Evolutionary conservation across 2,797 vertebrate species (phyloP).

Genomic region (Siniperca undulata): DNA sequence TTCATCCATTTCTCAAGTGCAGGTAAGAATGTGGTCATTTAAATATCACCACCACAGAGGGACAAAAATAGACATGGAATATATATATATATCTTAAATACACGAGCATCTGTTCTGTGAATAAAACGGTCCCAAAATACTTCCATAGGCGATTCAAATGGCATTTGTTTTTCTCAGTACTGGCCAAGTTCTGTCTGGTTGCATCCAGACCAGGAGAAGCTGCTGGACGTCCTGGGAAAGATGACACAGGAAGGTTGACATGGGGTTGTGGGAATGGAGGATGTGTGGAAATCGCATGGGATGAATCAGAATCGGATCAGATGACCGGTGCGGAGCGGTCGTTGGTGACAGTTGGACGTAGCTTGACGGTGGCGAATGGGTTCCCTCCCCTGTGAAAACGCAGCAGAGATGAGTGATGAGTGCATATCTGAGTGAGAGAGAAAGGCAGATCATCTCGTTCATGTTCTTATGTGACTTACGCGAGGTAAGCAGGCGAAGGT

Average conservation of each 20-base stretch:
- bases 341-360: constrained; percentile 96
- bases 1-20: constrained; percentile 59
- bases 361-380: constrained; percentile 94
- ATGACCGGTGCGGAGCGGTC: constrained; percentile 94
- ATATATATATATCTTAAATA: constrained; percentile 65
- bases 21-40: constrained; percentile 54
- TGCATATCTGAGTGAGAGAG: background rate
- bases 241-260: constrained; percentile 20
- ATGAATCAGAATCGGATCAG: constrained; percentile 61
- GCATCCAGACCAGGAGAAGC: constrained; percentile 27
- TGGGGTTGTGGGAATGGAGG: background rate
- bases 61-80: constrained; percentile 62
- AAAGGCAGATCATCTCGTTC: background rate
- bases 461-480: constrained; percentile 83
- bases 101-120: constrained; percentile 59
- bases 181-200: constrained; percentile 19
- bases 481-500: constrained; percentile 88
- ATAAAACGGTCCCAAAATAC: constrained; percentile 62
- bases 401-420: constrained; percentile 13
- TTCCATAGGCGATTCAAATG: constrained; percentile 55
- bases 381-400: constrained; percentile 91
- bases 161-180: constrained; percentile 43
- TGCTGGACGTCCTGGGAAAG: constrained; percentile 10
- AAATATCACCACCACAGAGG: constrained; percentile 59
- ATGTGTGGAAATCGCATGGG: background rate